A percentile compares a stretch with the other conserved stretches of the same genome.
phyloP scores from a whole-genome alignment of 2,888 invertebrate genomes.

The Cephus pygmeus region DNA sequence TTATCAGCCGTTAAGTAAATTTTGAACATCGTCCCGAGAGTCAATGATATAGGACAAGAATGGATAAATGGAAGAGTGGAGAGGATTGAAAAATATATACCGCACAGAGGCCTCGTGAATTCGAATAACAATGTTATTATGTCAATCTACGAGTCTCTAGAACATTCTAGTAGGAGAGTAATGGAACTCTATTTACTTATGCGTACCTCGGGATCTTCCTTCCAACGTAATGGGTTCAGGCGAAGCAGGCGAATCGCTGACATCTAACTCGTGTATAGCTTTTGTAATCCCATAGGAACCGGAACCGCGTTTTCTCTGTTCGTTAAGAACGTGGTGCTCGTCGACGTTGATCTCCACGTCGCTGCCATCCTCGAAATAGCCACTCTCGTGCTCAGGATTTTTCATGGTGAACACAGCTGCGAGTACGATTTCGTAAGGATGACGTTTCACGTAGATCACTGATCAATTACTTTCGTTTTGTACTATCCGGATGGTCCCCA shows the following conservation, averaged over 20 bases:
- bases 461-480: not conserved
- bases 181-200: not conserved
- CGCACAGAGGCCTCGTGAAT: not conserved
- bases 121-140: not conserved
- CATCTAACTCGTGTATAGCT: slow-evolving; percentile 50
- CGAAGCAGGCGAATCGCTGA: slow-evolving; percentile 50
- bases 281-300: slow-evolving; percentile 44
- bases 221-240: slow-evolving; percentile 39
- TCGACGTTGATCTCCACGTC: slow-evolving; percentile 48
- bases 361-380: slow-evolving; percentile 83
- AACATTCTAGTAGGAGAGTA: not conserved
- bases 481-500: not conserved
- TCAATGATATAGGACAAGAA: not conserved
- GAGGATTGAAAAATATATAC: not conserved
- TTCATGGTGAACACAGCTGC: slow-evolving; percentile 55
- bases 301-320: slow-evolving; percentile 35
- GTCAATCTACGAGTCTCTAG: not conserved
- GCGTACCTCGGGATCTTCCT: slow-evolving; percentile 37
- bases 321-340: slow-evolving; percentile 30
- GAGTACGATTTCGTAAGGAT: slow-evolving; percentile 6
- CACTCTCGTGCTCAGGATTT: slow-evolving; percentile 82
- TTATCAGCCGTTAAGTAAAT: not conserved
- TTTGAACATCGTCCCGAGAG: not conserved
- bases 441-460: not conserved
- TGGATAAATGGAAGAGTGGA: not conserved